These are phyloP conservation scores for Sakesphorus luctuosus DNA, from an alignment of 2,113 vertebrate species.

Conservation along the genomic window DNA sequence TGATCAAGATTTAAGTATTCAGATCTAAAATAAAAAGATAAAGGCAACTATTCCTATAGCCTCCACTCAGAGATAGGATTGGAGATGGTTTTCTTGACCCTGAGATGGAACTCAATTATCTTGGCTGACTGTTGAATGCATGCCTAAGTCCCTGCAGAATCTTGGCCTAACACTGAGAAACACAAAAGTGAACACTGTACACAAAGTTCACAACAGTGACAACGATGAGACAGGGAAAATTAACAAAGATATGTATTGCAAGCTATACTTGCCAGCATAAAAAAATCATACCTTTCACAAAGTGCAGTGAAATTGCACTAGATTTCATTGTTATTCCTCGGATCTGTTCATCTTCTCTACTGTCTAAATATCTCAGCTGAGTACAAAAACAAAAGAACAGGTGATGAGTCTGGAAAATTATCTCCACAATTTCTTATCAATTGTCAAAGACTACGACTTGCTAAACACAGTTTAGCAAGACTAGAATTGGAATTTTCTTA, in stretches of 20 bases:
- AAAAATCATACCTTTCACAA: conserved; percentile 72
- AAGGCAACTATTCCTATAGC: not conserved
- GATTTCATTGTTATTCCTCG: conserved; percentile 99
- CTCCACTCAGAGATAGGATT: fast-evolving
- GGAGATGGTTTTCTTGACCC: not conserved
- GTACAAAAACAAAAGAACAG: not conserved
- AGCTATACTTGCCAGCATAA: not conserved
- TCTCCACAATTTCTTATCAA: not conserved
- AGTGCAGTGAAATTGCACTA: conserved; percentile 94
- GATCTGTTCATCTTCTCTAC: conserved; percentile 93
- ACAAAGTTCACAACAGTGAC: not conserved
- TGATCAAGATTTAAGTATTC: not conserved
- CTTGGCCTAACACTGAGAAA: not conserved
- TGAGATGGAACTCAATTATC: not conserved
- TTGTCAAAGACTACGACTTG: not conserved
- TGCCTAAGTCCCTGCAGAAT: not conserved
- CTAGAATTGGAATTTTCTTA: not conserved
- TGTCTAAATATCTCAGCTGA: conserved; percentile 94
- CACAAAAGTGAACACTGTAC: not conserved
- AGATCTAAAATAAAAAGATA: not conserved
- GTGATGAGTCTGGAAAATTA: not conserved
- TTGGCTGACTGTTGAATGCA: not conserved
- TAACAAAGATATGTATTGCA: not conserved
- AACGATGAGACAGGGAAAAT: fast-evolving
- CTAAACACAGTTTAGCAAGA: not conserved